Conservation (phyloP, 1,140 invertebrate genomes). For the Doryteuthis pealeii region DNA sequence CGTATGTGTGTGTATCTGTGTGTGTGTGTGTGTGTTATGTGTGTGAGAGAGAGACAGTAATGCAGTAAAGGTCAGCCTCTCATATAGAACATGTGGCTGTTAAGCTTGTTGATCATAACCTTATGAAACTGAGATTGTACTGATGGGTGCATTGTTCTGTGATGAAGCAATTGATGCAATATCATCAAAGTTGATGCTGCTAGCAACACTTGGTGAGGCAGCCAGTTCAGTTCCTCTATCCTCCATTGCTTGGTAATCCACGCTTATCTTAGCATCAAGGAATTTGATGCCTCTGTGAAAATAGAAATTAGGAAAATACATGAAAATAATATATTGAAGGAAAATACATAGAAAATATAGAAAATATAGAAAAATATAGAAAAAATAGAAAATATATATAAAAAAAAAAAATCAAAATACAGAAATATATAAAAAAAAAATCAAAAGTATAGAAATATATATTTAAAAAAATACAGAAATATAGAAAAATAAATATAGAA, state of each 20-base stretch:
- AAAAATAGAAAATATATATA: no score
- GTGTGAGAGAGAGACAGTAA: no score
- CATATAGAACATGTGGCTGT: no score
- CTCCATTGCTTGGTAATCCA: slow-evolving; percentile 12
- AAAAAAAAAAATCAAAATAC: no score
- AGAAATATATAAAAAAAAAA: no score
- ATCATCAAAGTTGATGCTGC: neutral
- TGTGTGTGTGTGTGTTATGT: no score
- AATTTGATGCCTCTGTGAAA: neutral
- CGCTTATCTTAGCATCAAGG: neutral
- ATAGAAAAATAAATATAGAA: no score
- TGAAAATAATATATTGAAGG: neutral
- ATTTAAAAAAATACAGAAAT: no score
- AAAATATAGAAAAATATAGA: neutral
- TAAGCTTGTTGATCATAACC: no score
- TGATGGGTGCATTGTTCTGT: slow-evolving; percentile 7
- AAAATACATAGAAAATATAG: neutral
- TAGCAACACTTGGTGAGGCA: slow-evolving; percentile 4
- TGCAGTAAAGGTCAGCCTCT: no score
- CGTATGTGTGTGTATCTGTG: no score
- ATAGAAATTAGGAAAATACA: neutral
- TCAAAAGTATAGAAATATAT: no score
- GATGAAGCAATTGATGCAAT: neutral
- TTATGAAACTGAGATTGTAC: slow-evolving; percentile 4
- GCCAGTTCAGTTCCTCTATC: slow-evolving; percentile 10